Conservation (phyloP, 2,113 vertebrate species). For the Porphyrio hochstetteri region DNA sequence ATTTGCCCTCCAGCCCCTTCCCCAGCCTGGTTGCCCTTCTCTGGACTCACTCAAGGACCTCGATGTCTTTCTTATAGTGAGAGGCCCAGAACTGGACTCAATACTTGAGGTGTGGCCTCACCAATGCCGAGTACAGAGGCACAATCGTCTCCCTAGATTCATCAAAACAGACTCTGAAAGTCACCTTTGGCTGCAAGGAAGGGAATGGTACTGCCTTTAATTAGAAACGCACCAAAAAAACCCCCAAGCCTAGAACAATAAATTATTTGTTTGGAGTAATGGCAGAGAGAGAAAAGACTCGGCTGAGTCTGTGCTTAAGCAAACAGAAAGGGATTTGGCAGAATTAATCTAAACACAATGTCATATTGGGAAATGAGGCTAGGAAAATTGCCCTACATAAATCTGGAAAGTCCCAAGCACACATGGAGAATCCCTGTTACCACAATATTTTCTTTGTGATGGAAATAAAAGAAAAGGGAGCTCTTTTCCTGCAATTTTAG, state of each 20-base stretch:
- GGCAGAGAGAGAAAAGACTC: background rate
- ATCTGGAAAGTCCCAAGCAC: background rate
- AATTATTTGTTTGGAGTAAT: background rate
- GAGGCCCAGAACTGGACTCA: no score
- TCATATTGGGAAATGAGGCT: background rate
- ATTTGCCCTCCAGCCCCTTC: no score
- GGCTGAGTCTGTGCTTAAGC: background rate
- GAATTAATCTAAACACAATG: background rate
- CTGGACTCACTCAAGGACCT: no score
- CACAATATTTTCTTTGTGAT: background rate
- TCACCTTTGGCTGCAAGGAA: background rate
- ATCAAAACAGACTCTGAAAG: background rate
- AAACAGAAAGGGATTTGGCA: conserved; percentile 34
- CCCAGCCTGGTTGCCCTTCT: no score
- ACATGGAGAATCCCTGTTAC: background rate
- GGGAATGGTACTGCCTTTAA: background rate
- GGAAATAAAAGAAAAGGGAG: background rate
- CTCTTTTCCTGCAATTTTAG: background rate
- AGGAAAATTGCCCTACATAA: background rate
- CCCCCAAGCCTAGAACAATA: background rate
- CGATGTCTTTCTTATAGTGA: no score
- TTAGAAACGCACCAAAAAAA: background rate
- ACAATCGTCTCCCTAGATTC: no score
- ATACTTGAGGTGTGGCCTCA: no score
- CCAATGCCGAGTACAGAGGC: no score